Evolutionary conservation across 2,797 vertebrate species (phyloP).

Genomic region (Pangasius mekongensis): DNA sequence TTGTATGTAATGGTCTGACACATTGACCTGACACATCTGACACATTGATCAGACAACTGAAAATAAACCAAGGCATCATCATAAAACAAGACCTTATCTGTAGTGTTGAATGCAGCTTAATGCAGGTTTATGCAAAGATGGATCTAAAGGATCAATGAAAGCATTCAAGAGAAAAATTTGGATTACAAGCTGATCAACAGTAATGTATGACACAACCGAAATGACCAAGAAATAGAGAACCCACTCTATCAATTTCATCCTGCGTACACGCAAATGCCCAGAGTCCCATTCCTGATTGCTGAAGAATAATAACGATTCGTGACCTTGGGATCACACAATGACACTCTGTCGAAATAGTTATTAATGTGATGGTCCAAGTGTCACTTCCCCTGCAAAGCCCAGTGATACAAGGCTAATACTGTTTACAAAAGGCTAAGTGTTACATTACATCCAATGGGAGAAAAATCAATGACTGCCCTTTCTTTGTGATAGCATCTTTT

Average conservation of each 20-base stretch:
- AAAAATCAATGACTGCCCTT: constrained; percentile 81
- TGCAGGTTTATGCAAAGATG: constrained; percentile 37
- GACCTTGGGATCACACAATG: constrained; percentile 55
- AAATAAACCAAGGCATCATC: constrained; percentile 23
- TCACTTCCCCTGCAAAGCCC: constrained; percentile 66
- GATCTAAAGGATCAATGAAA: constrained; percentile 47
- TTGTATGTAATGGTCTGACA: neutral
- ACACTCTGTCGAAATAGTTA: constrained; percentile 63
- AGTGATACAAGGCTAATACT: constrained; percentile 82
- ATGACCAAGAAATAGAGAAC: constrained; percentile 52
- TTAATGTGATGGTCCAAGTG: constrained; percentile 66
- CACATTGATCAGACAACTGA: constrained; percentile 5
- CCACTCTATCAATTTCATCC: constrained; percentile 44
- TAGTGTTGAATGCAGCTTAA: constrained; percentile 16
- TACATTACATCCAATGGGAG: constrained; percentile 78
- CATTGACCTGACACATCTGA: neutral
- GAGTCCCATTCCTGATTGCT: constrained; percentile 34
- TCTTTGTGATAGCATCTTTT: constrained; percentile 79
- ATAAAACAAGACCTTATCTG: constrained; percentile 22
- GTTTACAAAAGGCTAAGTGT: constrained; percentile 88
- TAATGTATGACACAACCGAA: constrained; percentile 50
- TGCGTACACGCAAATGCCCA: constrained; percentile 28
- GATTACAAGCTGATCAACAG: constrained; percentile 53
- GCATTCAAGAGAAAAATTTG: constrained; percentile 55
- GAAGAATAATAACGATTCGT: constrained; percentile 61